Conservation (phyloP, 2,797 vertebrate genomes). For the Brotogeris chrysoptera region DNA sequence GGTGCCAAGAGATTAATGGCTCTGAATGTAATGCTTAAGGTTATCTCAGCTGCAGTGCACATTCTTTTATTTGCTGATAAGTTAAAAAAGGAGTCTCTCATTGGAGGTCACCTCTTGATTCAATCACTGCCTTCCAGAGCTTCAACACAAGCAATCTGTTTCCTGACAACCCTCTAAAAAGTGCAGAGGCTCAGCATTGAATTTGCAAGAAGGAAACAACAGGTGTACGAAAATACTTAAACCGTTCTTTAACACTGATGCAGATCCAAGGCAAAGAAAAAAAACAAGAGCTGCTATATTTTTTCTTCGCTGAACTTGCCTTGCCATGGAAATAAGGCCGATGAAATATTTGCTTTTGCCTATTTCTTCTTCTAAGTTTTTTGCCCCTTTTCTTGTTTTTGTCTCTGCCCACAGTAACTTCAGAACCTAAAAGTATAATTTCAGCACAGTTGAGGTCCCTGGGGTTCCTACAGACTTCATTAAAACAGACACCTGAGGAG, state of each 20-base stretch:
- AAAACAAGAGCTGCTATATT: neutral
- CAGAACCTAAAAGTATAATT: neutral
- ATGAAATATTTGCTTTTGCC: neutral
- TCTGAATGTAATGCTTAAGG: neutral
- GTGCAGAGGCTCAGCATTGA: neutral
- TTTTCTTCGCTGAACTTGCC: neutral
- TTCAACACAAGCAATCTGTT: neutral
- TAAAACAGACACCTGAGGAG: neutral
- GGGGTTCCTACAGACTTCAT: neutral
- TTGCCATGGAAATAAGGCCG: neutral
- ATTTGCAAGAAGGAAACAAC: neutral
- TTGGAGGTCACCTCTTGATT: neutral
- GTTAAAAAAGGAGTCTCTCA: neutral
- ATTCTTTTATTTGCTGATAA: neutral
- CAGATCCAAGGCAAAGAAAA: fast-evolving
- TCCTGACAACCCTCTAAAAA: neutral
- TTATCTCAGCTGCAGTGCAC: neutral
- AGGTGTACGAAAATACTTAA: neutral
- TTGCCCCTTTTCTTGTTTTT: neutral
- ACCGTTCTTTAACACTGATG: neutral
- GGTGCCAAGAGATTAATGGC: neutral
- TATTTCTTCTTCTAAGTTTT: neutral
- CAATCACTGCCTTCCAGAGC: neutral
- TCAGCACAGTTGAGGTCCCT: neutral
- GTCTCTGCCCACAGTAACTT: neutral